Conservation (phyloP, 2,888 invertebrate genomes). For the Lottia gigantea region DNA sequence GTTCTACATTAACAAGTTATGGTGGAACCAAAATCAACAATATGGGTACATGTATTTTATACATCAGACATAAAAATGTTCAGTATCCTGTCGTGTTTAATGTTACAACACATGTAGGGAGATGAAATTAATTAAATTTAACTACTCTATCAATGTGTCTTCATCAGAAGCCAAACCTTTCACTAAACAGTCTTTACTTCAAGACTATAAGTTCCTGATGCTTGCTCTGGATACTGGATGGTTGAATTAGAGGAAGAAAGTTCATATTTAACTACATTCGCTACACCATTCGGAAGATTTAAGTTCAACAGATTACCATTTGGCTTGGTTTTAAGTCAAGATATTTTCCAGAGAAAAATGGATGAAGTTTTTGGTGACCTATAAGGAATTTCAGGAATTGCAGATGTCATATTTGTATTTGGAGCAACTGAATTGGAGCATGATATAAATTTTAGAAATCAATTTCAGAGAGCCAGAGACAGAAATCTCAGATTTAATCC, state of each 20-base stretch:
- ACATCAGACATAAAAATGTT: slow-evolving; percentile 1
- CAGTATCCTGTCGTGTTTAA: neutral
- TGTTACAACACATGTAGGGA: neutral
- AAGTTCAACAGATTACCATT: neutral
- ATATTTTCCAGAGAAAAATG: neutral
- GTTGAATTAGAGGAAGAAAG: slow-evolving; percentile 1
- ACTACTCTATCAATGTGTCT: too few species aligned
- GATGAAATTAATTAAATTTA: too few species aligned
- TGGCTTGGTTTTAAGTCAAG: neutral
- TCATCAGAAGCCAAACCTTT: neutral
- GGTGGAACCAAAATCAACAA: neutral
- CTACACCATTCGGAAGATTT: slow-evolving; percentile 2
- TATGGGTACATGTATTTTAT: neutral
- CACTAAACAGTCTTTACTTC: neutral
- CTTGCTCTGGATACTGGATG: neutral
- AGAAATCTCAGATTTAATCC: neutral
- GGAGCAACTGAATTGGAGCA: neutral
- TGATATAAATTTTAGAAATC: neutral
- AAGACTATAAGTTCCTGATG: neutral
- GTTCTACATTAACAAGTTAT: neutral
- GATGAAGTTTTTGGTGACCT: neutral
- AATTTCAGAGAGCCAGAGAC: neutral
- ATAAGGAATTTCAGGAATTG: neutral
- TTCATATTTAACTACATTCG: neutral
- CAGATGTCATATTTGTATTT: neutral